Evolutionary conservation across 2,888 invertebrate genomes (phyloP).

Genomic region (Octodonta nipae): DNA sequence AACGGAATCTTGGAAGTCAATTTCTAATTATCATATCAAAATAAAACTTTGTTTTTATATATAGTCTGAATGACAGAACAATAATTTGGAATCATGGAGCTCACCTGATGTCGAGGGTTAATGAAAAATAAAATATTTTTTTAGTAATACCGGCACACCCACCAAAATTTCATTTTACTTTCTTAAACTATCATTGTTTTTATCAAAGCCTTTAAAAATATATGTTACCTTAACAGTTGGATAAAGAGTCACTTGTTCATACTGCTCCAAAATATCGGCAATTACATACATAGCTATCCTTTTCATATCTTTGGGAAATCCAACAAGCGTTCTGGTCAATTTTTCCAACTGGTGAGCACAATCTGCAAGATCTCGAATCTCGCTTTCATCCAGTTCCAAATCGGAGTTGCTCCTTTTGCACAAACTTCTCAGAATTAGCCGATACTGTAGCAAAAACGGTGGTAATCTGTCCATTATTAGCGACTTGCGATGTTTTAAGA

Average conservation of each 20-base stretch:
- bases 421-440: constrained; percentile 24
- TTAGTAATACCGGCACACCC: too few relatives aligned
- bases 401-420: constrained; percentile 25
- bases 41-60: too few relatives aligned
- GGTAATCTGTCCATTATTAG: constrained; percentile 31
- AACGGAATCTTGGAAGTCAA: too few relatives aligned
- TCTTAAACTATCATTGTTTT: too few relatives aligned
- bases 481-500: constrained; percentile 27
- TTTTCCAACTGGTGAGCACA: constrained; percentile 34
- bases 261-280: constrained; percentile 36
- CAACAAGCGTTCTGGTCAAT: constrained; percentile 28
- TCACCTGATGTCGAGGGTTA: too few relatives aligned
- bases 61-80: too few relatives aligned
- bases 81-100: too few relatives aligned
- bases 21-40: too few relatives aligned
- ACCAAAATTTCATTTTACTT: too few relatives aligned
- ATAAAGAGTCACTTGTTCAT: constrained; percentile 35
- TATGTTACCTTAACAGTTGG: constrained; percentile 35
- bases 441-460: constrained; percentile 29
- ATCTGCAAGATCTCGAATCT: constrained; percentile 22
- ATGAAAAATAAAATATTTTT: too few relatives aligned
- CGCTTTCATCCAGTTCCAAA: constrained; percentile 10
- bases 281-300: constrained; percentile 37
- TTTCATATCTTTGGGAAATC: constrained; percentile 31
- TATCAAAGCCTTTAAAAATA: too few relatives aligned